Evolutionary conservation across 2,113 vertebrate genomes (phyloP).

Genomic region (Cygnus buccinator): DNA sequence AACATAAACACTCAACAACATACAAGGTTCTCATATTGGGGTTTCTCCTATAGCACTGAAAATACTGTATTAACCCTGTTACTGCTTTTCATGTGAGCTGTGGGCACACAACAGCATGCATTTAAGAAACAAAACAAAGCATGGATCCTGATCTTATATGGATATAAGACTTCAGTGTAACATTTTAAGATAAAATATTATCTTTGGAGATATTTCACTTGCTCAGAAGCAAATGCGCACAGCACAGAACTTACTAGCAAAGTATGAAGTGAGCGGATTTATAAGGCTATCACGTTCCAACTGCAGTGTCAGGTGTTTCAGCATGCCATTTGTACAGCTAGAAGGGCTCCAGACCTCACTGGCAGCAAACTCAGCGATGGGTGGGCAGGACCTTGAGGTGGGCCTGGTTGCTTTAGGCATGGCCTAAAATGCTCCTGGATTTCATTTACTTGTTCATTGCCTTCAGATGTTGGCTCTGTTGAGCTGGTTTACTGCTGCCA

Average conservation of each 20-base stretch:
- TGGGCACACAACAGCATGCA: not conserved
- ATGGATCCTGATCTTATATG: not conserved
- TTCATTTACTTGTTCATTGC: not conserved
- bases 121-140: not conserved
- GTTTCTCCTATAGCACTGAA: not conserved
- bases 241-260: not conserved
- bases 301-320: not conserved
- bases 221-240: not conserved
- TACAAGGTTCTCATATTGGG: not conserved
- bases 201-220: not conserved
- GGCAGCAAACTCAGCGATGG: rapidly evolving
- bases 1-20: rapidly evolving
- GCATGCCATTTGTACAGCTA: not conserved
- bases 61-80: not conserved
- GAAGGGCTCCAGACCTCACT: not conserved
- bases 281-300: not conserved
- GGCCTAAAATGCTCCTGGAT: not conserved
- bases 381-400: not conserved
- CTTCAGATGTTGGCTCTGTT: not conserved
- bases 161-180: not conserved
- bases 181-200: not conserved
- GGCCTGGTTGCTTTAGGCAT: not conserved
- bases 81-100: rapidly evolving
- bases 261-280: not conserved
- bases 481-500: not conserved